Percentiles rank a stretch among this genome's conserved stretches.
Evolutionary conservation across 2,113 vertebrate genomes (phyloP).

Genomic region (Rhabdornis inornatus): DNA sequence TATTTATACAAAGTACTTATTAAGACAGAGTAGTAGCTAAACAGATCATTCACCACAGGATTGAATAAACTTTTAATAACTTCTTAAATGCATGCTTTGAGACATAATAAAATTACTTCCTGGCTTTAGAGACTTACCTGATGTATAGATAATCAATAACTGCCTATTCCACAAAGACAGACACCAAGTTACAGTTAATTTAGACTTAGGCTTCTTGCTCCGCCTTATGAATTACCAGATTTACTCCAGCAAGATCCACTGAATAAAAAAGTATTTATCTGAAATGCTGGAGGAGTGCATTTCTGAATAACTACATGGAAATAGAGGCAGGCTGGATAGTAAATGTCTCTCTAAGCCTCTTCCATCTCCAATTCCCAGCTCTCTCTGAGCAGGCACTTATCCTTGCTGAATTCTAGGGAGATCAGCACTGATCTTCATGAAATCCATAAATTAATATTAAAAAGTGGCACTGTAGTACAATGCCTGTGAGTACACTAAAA

Average conservation of each 20-base stretch:
- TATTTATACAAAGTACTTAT: not conserved
- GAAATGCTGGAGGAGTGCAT: not conserved
- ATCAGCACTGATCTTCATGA: not conserved
- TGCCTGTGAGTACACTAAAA: not conserved
- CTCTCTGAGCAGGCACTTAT: not conserved
- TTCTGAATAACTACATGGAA: not conserved
- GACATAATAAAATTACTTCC: conserved; percentile 28
- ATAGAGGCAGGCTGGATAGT: not conserved
- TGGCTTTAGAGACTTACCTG: conserved; percentile 15
- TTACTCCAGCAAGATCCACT: not conserved
- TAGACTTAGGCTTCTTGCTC: not conserved
- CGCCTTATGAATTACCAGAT: not conserved
- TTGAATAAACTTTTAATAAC: conserved; percentile 46
- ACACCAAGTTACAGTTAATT: not conserved
- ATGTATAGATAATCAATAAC: conserved; percentile 40
- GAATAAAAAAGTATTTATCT: not conserved
- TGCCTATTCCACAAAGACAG: conserved; percentile 16
- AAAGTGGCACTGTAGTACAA: not conserved
- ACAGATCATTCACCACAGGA: not conserved
- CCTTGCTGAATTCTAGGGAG: not conserved
- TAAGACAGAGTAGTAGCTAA: not conserved
- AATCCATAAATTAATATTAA: not conserved
- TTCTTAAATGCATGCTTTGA: conserved; percentile 29
- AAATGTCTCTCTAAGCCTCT: not conserved
- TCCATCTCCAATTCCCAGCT: not conserved